A percentile compares a stretch with the other conserved stretches of the same genome.
phyloP scores from a whole-genome alignment of 2,113 vertebrate genomes.

The Cottus gobio region DNA sequence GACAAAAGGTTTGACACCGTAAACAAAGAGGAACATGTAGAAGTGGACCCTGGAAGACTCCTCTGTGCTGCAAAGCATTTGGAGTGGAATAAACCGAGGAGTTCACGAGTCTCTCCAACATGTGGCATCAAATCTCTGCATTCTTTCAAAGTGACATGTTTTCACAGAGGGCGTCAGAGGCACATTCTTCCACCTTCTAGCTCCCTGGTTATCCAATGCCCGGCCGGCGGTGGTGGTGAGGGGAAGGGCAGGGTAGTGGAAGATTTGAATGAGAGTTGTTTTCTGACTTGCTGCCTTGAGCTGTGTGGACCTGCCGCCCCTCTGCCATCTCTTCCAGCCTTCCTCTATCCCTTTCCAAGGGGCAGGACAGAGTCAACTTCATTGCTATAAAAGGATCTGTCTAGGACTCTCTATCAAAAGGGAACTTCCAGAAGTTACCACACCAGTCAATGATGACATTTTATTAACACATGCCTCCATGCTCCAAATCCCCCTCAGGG shows the following conservation, averaged over 20 bases:
- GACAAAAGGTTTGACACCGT: neutral
- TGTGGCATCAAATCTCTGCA: constrained; percentile 60
- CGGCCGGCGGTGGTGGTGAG: constrained; percentile 6
- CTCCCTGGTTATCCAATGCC: constrained; percentile 20
- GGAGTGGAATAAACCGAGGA: constrained; percentile 3
- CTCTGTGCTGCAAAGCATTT: neutral
- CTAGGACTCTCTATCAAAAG: constrained; percentile 12
- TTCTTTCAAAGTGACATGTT: constrained; percentile 61
- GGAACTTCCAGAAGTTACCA: constrained; percentile 8
- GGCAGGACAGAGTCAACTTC: constrained; percentile 19
- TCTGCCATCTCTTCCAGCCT: constrained; percentile 1
- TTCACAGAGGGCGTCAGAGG: constrained; percentile 52
- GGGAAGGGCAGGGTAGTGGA: constrained; percentile 30
- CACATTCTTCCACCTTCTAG: constrained; percentile 60
- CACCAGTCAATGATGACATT: constrained; percentile 16
- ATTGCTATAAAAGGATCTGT: constrained; percentile 46
- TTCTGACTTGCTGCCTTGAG: constrained; percentile 47
- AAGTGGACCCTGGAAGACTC: neutral
- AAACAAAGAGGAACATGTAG: neutral
- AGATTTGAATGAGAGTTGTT: constrained; percentile 41
- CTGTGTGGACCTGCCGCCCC: neutral
- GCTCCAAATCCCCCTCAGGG: constrained; percentile 11
- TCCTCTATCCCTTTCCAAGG: constrained; percentile 28
- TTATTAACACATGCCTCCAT: constrained; percentile 20
- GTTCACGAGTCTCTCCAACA: constrained; percentile 48